Evolutionary conservation across 2,888 invertebrate genomes (phyloP), one percentile per base, ranked within the genome.

Genomic region (Diaperis boleti): DNA sequence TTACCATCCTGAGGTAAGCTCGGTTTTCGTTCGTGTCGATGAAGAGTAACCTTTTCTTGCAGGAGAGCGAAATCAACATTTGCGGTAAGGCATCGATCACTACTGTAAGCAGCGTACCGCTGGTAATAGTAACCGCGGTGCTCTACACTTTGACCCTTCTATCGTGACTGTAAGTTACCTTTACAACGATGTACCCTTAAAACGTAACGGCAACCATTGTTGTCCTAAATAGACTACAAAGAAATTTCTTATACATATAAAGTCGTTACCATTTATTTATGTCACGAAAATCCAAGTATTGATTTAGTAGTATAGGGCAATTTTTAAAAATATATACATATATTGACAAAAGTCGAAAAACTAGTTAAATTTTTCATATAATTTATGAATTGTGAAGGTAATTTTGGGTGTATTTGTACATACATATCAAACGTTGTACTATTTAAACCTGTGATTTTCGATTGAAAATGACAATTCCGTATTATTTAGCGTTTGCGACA

Each of bases 1-100:
- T 70, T 95, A 94, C 81, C 95, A 95, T 81, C 94, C 94, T 3
- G 93, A 94, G 85, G 92, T 89, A 82, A 81, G 82, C 7, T 6
- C 22, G 1, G 22, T n/a, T n/a, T n/a, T n/a, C n/a, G n/a, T n/a
- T n/a, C n/a, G n/a, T n/a, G n/a, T n/a, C n/a, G n/a, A n/a, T n/a
- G n/a, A n/a, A n/a, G n/a, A n/a, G n/a, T n/a, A n/a, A n/a, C n/a
- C n/a, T n/a, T n/a, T 29, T 52, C 11, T 41, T 81, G 22, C 78
- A 88, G 88, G 88, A 88, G 83, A 88, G 86, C 69, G 88, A 88
- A 78, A 89, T 89, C 69, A 85, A 83, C 69, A 85, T 88, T 18
- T 88, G 88, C 76, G 88, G 88, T 65, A 76, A 75, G 1, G 85
- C 86, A 68, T 71, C 77, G 54, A 69, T 71, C 49, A 67, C 73